Base-by-base conservation (phyloP, 2,888 invertebrate species). In the Metallyticus violacea region DNA sequence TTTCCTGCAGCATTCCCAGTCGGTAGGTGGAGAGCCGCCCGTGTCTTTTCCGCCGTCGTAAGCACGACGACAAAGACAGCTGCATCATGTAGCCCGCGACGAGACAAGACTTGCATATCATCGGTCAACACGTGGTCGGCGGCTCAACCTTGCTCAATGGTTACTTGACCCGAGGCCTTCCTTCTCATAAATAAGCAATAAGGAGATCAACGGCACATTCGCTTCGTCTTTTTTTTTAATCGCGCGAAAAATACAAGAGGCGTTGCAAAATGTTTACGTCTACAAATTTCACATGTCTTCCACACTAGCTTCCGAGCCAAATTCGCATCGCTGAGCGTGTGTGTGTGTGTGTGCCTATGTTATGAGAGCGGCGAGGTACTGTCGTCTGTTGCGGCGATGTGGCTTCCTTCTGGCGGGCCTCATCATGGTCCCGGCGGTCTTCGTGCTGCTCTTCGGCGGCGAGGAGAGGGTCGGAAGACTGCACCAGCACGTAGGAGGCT, bases 321-420 rank as follows among this genome's bases (percentile, higher is more conserved):
- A 27, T 79, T 26, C 28, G 26, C n/a, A n/a, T 78, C 5, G 5
- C 76, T 26, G 78, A 78, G 78, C 3, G 78, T 28, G 25, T 26
- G 78, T 15, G 40, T 80, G 7, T 25, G n/a, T n/a, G 22, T 30
- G 30, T 40, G 27, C 7, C 26, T 81, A 25, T 81, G 81, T 78
- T 79, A 77, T 86, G 82, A 79, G 83, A 77, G 78, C 78, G 79
- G 29, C 86, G 7, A 29, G 62, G 30, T 80, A 85, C n/a, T 80
- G 27, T 79, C 85, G 85, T 9, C 62, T 80, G 26, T n/a, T 85
- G 0, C 40, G 85, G 81, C 81, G 85, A 28, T 85, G 85, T 29
- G 81, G 80, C 40, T 81, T 85, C 79, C 79, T 85, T n/a, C 28
- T 81, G 62, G 85, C 62, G 27, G 85, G 85, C 27, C 22, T 85